Percentiles rank a stretch among this genome's conserved stretches.
Conservation (phyloP, 2,113 vertebrate genomes). For the Bothrops jararaca region DNA sequence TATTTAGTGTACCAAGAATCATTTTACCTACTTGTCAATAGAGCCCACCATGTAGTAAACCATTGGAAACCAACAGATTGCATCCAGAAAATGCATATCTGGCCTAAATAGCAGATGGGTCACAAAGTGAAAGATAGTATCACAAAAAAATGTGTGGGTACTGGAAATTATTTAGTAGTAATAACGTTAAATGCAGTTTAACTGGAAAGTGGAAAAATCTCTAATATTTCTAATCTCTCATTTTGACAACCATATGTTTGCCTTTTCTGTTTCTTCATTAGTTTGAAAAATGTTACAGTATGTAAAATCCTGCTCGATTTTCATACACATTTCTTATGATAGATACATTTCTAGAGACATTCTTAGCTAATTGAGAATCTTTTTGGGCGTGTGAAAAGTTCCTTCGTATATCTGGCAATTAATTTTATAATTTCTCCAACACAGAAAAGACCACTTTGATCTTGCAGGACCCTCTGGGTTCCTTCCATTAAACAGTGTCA, state of each 20-base stretch:
- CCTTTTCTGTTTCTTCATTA: neutral
- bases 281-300: neutral
- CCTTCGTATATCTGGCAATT: neutral
- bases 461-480: neutral
- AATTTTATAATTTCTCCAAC: neutral
- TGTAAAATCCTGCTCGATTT: neutral
- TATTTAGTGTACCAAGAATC: constrained; percentile 60
- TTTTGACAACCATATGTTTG: neutral
- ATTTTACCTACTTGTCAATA: constrained; percentile 95
- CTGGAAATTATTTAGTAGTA: constrained; percentile 33
- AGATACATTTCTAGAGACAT: neutral
- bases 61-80: constrained; percentile 99
- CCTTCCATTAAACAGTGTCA: too few species aligned
- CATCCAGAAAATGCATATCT: constrained; percentile 98
- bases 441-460: neutral
- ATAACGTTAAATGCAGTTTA: neutral
- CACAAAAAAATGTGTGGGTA: constrained; percentile 62
- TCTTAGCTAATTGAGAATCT: neutral
- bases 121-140: constrained; percentile 78
- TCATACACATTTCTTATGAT: neutral
- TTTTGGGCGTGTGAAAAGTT: neutral
- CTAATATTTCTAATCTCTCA: neutral
- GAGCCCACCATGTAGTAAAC: constrained; percentile 98
- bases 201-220: neutral
- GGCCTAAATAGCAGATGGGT: constrained; percentile 82